Evolutionary conservation across 2,888 invertebrate species (phyloP).

Genomic region (Tinea pellionella): DNA sequence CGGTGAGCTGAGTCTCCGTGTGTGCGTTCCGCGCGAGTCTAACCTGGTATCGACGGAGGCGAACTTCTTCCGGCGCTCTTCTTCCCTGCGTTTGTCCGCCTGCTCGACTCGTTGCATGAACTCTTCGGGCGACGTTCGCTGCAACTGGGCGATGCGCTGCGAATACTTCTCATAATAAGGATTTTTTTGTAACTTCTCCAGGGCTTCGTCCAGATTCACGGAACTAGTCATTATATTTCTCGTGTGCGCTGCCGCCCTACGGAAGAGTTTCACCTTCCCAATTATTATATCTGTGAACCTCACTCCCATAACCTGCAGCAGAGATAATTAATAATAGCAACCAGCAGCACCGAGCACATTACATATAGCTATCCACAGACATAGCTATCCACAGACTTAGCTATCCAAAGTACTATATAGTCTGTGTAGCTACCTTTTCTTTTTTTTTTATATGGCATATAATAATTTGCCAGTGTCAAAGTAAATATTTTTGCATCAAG

Average conservation of each 20-base stretch:
- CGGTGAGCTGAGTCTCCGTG: background rate
- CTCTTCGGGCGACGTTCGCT: slow-evolving; percentile 81
- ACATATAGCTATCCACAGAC: too few relatives aligned
- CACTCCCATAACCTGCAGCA: too few relatives aligned
- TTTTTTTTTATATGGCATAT: too few relatives aligned
- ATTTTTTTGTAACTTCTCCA: slow-evolving; percentile 72
- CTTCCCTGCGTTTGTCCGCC: slow-evolving; percentile 41
- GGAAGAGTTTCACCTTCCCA: too few relatives aligned
- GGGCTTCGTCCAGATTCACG: slow-evolving; percentile 49
- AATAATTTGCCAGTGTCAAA: too few relatives aligned
- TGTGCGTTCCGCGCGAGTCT: slow-evolving; percentile 4
- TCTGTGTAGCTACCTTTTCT: too few relatives aligned
- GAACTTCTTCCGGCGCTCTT: slow-evolving; percentile 43
- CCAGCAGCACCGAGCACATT: too few relatives aligned
- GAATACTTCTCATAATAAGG: slow-evolving; percentile 88
- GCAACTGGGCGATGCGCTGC: slow-evolving; percentile 77
- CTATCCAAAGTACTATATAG: too few relatives aligned
- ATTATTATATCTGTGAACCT: too few relatives aligned
- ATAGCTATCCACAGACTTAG: too few relatives aligned
- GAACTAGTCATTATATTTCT: slow-evolving; percentile 43
- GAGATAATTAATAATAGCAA: too few relatives aligned
- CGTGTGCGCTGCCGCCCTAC: background rate
- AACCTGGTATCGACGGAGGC: slow-evolving; percentile 47
- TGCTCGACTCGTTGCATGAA: slow-evolving; percentile 74
- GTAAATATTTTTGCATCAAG: too few relatives aligned